These are phyloP conservation scores for Tamandua tetradactyla DNA, from an alignment of 2,797 vertebrate genomes.

Conservation along the genomic window DNA sequence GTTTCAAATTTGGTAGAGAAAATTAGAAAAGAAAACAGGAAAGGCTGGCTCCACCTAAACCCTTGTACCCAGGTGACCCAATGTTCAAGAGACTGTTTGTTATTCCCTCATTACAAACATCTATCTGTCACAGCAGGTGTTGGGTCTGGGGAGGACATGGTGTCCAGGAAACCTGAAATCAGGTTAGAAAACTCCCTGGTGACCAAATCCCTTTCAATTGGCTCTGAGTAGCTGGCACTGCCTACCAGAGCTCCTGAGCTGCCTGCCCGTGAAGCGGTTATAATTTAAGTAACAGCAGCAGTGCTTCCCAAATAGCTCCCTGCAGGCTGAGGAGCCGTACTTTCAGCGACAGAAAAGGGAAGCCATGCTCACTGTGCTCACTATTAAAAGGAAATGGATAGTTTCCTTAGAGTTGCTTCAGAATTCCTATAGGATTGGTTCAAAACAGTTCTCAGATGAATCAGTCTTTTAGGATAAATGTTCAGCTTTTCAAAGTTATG, in stretches of 20 bases:
- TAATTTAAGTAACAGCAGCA: conserved; percentile 26
- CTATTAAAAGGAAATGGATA: neutral
- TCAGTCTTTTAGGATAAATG: neutral
- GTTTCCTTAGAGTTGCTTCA: conserved; percentile 4
- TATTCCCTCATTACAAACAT: conserved; percentile 57
- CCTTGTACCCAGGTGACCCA: conserved; percentile 40
- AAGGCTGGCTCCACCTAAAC: neutral
- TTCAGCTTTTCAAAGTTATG: neutral
- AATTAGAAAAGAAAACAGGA: conserved; percentile 39
- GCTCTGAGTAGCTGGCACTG: conserved; percentile 26
- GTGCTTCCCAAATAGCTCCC: neutral
- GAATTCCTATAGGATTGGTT: neutral
- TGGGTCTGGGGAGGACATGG: conserved; percentile 57
- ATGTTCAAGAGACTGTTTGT: conserved; percentile 9
- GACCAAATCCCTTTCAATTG: conserved; percentile 49
- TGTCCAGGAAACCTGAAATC: conserved; percentile 68
- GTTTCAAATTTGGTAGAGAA: conserved; percentile 22
- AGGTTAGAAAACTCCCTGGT: conserved; percentile 69
- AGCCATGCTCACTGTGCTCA: neutral
- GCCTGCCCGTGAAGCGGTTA: neutral
- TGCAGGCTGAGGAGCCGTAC: neutral
- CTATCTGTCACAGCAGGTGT: conserved; percentile 57
- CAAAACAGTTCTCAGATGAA: neutral
- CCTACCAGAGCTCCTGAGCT: neutral
- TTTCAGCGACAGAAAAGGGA: neutral